These are phyloP conservation scores for Anas acuta DNA, from an alignment of 2,797 vertebrate species.

Conservation along the genomic window DNA sequence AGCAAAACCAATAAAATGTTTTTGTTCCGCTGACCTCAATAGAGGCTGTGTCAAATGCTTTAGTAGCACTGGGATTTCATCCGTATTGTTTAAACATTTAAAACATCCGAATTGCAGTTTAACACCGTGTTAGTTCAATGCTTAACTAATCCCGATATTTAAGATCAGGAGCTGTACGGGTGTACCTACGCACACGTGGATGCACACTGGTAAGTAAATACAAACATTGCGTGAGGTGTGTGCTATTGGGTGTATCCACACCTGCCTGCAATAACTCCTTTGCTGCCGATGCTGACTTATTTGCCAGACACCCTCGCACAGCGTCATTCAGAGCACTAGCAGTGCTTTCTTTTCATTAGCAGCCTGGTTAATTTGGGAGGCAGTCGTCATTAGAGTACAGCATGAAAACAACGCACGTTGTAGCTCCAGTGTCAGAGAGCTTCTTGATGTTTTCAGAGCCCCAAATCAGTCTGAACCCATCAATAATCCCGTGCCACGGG, in stretches of 20 bases:
- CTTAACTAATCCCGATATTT: conserved; percentile 40
- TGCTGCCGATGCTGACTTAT: conserved; percentile 42
- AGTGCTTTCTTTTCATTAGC: conserved; percentile 50
- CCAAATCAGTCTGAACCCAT: not conserved
- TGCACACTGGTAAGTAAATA: not conserved
- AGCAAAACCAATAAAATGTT: not conserved
- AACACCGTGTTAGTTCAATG: conserved; percentile 46
- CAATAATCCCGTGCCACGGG: not conserved
- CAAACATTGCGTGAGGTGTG: accelerated
- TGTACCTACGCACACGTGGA: accelerated
- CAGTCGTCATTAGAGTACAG: not conserved
- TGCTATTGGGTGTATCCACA: not conserved
- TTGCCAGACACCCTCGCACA: conserved; percentile 51
- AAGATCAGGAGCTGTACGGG: not conserved
- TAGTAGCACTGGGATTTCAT: not conserved
- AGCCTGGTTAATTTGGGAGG: conserved; percentile 40
- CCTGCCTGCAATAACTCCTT: not conserved
- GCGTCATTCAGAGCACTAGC: conserved; percentile 48
- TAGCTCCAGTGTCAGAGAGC: not conserved
- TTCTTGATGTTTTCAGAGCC: not conserved
- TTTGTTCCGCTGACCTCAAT: not conserved
- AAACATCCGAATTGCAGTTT: not conserved
- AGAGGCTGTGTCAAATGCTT: not conserved
- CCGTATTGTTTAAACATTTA: not conserved
- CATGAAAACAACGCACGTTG: not conserved